A percentile compares a stretch with the other conserved stretches of the same genome.
These are phyloP conservation scores for Pterostichus madidus DNA, from an alignment of 2,888 invertebrate genomes.

Conservation along the genomic window DNA sequence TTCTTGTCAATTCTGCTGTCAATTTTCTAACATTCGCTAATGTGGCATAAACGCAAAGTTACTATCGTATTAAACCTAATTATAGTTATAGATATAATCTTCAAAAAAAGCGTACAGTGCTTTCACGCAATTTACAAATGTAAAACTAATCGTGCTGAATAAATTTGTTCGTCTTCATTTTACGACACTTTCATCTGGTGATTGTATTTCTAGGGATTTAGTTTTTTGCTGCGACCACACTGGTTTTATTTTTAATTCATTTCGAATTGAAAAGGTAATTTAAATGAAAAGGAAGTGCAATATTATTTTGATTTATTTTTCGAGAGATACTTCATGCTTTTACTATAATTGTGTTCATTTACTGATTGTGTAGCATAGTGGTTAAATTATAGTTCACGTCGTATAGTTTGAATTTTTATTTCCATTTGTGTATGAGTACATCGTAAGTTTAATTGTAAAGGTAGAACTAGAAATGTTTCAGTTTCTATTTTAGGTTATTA, in stretches of 20 bases:
- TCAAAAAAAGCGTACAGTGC: not conserved
- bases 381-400: no score
- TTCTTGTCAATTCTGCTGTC: not conserved
- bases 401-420: no score
- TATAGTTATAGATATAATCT: not conserved
- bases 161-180: no score
- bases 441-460: no score
- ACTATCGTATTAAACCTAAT: not conserved
- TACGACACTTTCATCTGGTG: no score
- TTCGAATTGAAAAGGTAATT: not conserved
- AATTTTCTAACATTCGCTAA: not conserved
- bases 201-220: no score
- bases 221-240: no score
- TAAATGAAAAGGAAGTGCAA: not conserved
- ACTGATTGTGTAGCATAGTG: no score
- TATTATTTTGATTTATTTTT: constrained; percentile 1
- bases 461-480: no score
- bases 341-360: not conserved
- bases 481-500: no score
- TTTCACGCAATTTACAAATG: not conserved
- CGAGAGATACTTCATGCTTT: not conserved
- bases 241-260: not conserved
- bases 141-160: not conserved
- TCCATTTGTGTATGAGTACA: no score
- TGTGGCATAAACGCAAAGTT: not conserved